Conservation (phyloP, 2,797 vertebrate genomes). For the Manis pentadactyla region DNA sequence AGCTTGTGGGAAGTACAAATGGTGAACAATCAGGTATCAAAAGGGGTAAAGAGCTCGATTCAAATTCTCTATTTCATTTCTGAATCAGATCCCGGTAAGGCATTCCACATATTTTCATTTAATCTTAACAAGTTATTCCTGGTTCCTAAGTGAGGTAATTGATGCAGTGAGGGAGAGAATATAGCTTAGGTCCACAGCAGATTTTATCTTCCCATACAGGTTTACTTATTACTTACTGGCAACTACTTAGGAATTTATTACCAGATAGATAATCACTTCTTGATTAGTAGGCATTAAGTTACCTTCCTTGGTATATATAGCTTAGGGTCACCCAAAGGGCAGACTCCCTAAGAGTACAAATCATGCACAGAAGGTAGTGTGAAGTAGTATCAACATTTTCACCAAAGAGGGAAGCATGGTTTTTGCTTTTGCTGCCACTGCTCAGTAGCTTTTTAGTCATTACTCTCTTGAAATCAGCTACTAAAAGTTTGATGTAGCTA, state of each 20-base stretch:
- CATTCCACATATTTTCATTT: neutral
- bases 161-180: neutral
- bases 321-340: neutral
- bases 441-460: neutral
- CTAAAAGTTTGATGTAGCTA: neutral
- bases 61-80: neutral
- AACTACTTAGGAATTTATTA: neutral
- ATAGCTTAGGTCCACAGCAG: neutral
- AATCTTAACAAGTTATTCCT: neutral
- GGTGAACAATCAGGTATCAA: neutral
- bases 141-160: neutral
- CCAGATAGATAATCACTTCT: neutral
- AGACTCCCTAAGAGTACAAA: neutral
- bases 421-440: neutral
- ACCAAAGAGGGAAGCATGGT: neutral
- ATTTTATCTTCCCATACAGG: neutral
- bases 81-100: neutral
- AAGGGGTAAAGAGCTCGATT: neutral
- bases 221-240: neutral
- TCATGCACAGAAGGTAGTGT: neutral
- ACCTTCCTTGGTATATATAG: neutral
- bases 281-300: neutral
- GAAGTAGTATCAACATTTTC: neutral
- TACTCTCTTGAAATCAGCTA: neutral
- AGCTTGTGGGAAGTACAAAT: neutral